Evolutionary conservation across 2,797 vertebrate species (phyloP), one percentile per base, ranked within the genome.

Genomic region (Lutjanus argentimaculatus): DNA sequence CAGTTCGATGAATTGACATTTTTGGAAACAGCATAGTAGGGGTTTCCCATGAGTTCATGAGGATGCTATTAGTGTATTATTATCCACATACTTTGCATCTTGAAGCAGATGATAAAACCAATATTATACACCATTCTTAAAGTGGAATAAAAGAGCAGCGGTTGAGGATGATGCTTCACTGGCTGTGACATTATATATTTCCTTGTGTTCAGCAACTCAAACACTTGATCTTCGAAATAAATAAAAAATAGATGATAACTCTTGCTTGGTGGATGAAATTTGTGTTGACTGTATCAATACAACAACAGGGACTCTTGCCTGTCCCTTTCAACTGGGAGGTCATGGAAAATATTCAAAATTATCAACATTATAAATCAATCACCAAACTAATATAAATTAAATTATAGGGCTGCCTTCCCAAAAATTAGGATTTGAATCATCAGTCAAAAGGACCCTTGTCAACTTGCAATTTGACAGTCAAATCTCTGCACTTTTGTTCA

Each of bases 341-440:
- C 53, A 21, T 52, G 14, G 46, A 7, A 53, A 79, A 46, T 14
- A 67, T 2, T 21, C 8, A 59, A 22, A 52, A 36, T 48, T 40
- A 62, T 13, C 14, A 25, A 30, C 36, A 57, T 62, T 52, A 48
- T 72, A 66, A 79, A 61, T 48, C 2, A 25, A 25, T 25, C 56
- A 73, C 22, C 12, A 36, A 51, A 17, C n/a, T 53, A 30, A 67
- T 42, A 12, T 8, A n/a, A 22, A 19, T 67, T 9, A 25, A 36
- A 36, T 36, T 36, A 36, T 36, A 36, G 30, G 30, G 30, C 6
- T 36, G 30, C 30, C 30, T 3, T 36, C 30, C 30, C 30, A 36
- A 36, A 36, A 36, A 36, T 36, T 36, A 36, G 3, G 5, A 36
- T 36, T 36, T 36, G 4, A 36, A 6, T 36, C 30, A 36, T 36